Base-by-base conservation (phyloP, 2,797 vertebrate genomes). In the Mallotus villosus region DNA sequence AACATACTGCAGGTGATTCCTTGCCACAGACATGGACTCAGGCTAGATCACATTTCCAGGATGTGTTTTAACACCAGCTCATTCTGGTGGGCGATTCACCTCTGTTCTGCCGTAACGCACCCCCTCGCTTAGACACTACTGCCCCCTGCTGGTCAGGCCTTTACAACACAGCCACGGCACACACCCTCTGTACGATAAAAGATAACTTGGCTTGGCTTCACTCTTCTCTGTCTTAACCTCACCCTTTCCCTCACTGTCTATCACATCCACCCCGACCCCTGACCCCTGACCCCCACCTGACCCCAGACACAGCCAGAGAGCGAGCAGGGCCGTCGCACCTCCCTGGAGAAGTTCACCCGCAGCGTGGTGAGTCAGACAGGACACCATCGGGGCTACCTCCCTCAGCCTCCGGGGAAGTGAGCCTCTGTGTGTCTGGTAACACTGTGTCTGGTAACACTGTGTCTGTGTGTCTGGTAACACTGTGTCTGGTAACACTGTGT, bases 341-440 rank as follows among this genome's bases (percentile, higher is more conserved):
- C 97, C 91, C 89, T 98, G 96, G 96, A 98, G 96, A 98, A 97
- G 92, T 97, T 98, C 94, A 98, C 96, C 84, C 95, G 95, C 94
- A 97, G 95, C 2, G 89, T 98, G 97, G 96, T 98, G 95, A 97
- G 96, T 98, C 90, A 84, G 77, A 70, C 73, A 78, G 41, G 41
- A 46, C 2, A 46, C 2, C 11, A 46, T 6, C 2, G 46, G 49
- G 49, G 19, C 17, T 6, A 6, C 37, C 11, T 12, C 37, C 37
- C 9, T 34, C 32, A 34, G 32, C 32, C 32, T 34, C 8, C 14
- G 51, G 51, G 5, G 51, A 55, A n/a, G 51, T 9, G 8, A 49
- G 14, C 11, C 1, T 55, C 19, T 17, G 16, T 55, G 17, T 55
- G 51, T 55, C 51, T n/a, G 19, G 4, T 55, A 3, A 55, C 16